Base-by-base conservation (phyloP, 2,113 vertebrate species). In the Hemicordylus capensis region DNA sequence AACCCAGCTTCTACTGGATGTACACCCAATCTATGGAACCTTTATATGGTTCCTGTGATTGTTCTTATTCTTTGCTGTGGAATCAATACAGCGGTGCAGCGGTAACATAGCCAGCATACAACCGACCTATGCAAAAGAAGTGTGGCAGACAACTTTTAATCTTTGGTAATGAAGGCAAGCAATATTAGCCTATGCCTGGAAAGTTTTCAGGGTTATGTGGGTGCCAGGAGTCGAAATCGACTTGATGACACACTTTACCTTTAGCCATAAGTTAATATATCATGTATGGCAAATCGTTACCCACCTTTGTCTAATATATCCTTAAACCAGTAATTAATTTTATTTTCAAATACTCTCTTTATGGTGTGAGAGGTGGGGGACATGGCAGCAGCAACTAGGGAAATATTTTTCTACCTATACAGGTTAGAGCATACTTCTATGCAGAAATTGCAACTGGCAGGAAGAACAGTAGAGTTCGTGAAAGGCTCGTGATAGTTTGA, bases 381-480 rank as follows among this genome's bases (percentile, higher is more conserved):
- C 54, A 56, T 66, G 66, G 34, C 19, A 42, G 67, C 54, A 74
- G 28, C 39, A 54, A 66, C 20, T 79, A 61, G 67, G 48, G 51
- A 59, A 63, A 87, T 84, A 84, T 39, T 63, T 76, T 78, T 78
- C 28, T 74, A 26, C 2, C 31, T 44, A 61, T 69, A 87, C 90
- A 89, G 90, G 81, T 80, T 91, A 90, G 88, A 87, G 46, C 44
- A 83, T 26, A 4, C 72, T 64, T 89, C 76, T 17, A n/a, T 81
- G 28, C 85, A 67, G 69, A 86, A 87, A 85, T 88, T 63, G 84
- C 61, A 79, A 59, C 31, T 86, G 26, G 24, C 56, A 81, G 58
- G 79, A 87, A 92, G 82, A 80, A 85, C 64, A 93, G 84, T 54
- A 44, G 79, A 92, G 64, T 66, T 0, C 48, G 44, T 46, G 83